Percentiles rank a stretch among this genome's conserved stretches.
These are phyloP conservation scores for Atta cephalotes DNA, from an alignment of 1,140 invertebrate genomes.

Conservation along the genomic window DNA sequence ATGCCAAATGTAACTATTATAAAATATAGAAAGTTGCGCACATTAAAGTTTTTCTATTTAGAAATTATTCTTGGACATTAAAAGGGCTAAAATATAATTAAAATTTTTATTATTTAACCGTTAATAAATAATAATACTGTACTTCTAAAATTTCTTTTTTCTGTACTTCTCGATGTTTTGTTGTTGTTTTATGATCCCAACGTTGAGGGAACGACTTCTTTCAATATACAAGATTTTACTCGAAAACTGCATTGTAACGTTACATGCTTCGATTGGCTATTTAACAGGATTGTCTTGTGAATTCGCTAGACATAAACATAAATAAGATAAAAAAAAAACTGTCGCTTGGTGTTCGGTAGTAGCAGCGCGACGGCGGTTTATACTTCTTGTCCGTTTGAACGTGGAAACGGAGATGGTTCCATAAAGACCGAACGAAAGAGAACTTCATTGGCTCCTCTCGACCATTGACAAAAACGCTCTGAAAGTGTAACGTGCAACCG, in stretches of 20 bases:
- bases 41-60: neutral
- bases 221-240: neutral
- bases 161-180: neutral
- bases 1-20: too few species aligned
- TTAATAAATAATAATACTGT: neutral
- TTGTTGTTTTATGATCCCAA: neutral
- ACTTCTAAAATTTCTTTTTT: neutral
- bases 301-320: constrained; percentile 9
- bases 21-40: neutral
- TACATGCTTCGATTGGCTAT: constrained; percentile 4
- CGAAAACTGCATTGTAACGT: constrained; percentile 1
- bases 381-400: constrained; percentile 47
- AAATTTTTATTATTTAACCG: neutral
- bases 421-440: constrained; percentile 78
- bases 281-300: constrained; percentile 13
- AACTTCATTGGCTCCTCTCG: constrained; percentile 78
- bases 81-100: neutral
- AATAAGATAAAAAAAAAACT: constrained; percentile 15
- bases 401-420: constrained; percentile 47
- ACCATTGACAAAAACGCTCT: constrained; percentile 77
- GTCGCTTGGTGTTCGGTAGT: constrained; percentile 18
- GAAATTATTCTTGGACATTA: neutral
- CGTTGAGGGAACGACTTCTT: neutral
- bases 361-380: constrained; percentile 46
- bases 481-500: constrained; percentile 80